These are phyloP conservation scores for Arion vulgaris DNA, from an alignment of 1,140 invertebrate genomes.

Conservation along the genomic window DNA sequence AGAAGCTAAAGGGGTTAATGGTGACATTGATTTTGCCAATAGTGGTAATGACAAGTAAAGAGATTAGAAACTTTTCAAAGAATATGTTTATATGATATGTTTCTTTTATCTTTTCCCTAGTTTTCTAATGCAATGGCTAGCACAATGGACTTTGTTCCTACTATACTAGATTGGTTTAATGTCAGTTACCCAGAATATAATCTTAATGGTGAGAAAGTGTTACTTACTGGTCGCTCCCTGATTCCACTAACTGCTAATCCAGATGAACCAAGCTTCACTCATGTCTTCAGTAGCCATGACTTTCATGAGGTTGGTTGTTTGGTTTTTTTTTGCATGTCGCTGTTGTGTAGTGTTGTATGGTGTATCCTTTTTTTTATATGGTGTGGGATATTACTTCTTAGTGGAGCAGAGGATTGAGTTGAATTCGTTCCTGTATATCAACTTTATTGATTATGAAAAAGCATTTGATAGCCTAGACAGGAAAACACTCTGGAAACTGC, in stretches of 20 bases:
- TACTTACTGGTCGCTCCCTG: slow-evolving; percentile 83
- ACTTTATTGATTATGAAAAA: too few relatives aligned
- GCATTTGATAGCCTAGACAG: too few relatives aligned
- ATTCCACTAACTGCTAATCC: slow-evolving; percentile 76
- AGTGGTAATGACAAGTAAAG: too few relatives aligned
- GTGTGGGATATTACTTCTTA: too few relatives aligned
- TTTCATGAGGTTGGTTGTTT: slow-evolving; percentile 81
- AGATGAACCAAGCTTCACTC: slow-evolving; percentile 29
- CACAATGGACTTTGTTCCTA: slow-evolving; percentile 87
- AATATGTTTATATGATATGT: too few relatives aligned
- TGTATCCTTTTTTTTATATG: not conserved
- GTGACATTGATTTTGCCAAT: too few relatives aligned
- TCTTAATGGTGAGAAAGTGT: slow-evolving; percentile 62
- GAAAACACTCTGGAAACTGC: too few relatives aligned
- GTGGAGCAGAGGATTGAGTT: too few relatives aligned
- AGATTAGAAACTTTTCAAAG: too few relatives aligned
- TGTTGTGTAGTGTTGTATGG: not conserved
- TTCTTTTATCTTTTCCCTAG: slow-evolving; percentile 46
- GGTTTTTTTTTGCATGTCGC: not conserved
- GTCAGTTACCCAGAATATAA: slow-evolving; percentile 74
- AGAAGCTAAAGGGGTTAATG: too few relatives aligned
- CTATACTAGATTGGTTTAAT: slow-evolving; percentile 87
- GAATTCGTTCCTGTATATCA: too few relatives aligned
- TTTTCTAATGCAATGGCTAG: slow-evolving; percentile 81
- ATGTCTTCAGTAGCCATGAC: slow-evolving; percentile 86